These are phyloP conservation scores for Scopus umbretta DNA, from an alignment of 2,113 vertebrate species.

Conservation along the genomic window DNA sequence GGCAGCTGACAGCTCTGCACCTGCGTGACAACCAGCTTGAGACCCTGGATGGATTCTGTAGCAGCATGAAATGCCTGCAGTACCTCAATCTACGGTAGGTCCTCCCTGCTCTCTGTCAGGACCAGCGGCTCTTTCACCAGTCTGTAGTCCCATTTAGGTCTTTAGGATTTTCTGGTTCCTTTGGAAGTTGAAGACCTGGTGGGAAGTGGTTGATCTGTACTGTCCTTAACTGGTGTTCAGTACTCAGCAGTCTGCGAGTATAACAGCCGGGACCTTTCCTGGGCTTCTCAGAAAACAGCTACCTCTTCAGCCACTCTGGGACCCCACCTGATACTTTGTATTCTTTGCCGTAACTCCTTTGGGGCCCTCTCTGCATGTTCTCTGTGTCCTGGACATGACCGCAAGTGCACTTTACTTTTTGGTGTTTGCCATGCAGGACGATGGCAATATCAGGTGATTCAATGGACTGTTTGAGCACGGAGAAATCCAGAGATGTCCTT, in stretches of 20 bases:
- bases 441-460: background rate
- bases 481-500: background rate
- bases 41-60: conserved; percentile 79
- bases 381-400: background rate
- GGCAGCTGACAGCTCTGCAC: conserved; percentile 80
- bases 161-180: background rate
- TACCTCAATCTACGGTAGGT: conserved; percentile 85
- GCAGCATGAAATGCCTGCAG: conserved; percentile 81
- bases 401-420: background rate
- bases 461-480: background rate
- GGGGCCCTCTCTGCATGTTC: rapidly evolving
- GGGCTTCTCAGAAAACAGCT: background rate
- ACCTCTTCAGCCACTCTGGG: background rate
- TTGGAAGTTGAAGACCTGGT: background rate
- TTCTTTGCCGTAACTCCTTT: background rate
- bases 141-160: background rate
- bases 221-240: background rate
- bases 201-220: background rate
- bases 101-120: background rate
- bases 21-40: conserved; percentile 87
- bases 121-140: background rate
- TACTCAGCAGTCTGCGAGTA: background rate
- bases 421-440: rapidly evolving
- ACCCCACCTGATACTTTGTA: background rate
- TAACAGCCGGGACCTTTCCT: background rate